Base-by-base conservation (phyloP, 2,888 invertebrate species). In the Stegophylla sp. region DNA sequence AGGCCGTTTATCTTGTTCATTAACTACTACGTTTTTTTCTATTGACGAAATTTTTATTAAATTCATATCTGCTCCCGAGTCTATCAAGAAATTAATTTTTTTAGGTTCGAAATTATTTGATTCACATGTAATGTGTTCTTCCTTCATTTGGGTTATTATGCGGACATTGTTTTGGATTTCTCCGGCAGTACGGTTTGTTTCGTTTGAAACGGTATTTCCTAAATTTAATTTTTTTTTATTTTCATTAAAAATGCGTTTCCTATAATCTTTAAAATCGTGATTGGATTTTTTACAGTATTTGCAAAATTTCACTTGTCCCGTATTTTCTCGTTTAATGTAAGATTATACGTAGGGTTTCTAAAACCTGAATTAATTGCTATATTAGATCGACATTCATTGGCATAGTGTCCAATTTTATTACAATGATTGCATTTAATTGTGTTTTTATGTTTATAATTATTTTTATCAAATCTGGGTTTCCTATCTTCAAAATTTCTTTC, bases 101-200 rank as follows among this genome's bases (percentile, higher is more conserved):
- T 7, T 3, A 3, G n/a, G 9, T 56, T 10, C 10, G 10, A 56
- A 56, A 20, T 20, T n/a, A 10, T n/a, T 23, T 5, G 56, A 56
- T 56, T 56, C 23, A n/a, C 56, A 56, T 10, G 12, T 56, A 23
- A 56, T 56, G 56, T 56, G 56, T 20, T 56, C 56, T n/a, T 56
- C 56, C n/a, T 56, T 56, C 9, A 56, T 9, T 20, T 56, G n/a
- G 3, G 9, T 20, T n/a, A 56, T 56, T 5, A 56, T 10, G 9
- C 56, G 56, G 1, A 56, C 20, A 15, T 56, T 56, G n/a, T 56
- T 56, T 20, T 9, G n/a, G 23, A 56, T 20, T 15, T 56, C 56
- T 13, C 15, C 56, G 3, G 15, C 56, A 3, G 56, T 23, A 9
- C 20, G 17, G n/a, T 20, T 20, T 56, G 2, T 34, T 34, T 34